These are phyloP conservation scores for Trochalopteron elliotii DNA, from an alignment of 2,113 vertebrate genomes.

Conservation along the genomic window DNA sequence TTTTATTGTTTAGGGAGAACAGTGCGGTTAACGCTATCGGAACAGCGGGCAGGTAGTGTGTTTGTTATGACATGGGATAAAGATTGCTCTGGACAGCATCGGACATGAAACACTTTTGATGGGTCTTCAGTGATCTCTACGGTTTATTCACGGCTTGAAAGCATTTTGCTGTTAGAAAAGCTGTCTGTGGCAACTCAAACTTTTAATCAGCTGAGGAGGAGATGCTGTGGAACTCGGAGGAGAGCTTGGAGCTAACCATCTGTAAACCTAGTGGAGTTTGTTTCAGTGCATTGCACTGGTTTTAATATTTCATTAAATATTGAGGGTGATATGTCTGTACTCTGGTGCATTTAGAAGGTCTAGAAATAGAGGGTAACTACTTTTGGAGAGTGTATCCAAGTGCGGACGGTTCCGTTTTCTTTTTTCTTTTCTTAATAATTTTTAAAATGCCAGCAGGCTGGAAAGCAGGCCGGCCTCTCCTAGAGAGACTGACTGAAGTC, in stretches of 20 bases:
- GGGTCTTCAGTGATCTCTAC: neutral
- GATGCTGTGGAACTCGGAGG: slow-evolving; percentile 20
- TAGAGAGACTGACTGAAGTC: neutral
- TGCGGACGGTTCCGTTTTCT: rapidly evolving
- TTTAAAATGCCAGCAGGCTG: neutral
- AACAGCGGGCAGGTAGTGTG: slow-evolving; percentile 38
- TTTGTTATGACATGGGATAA: neutral
- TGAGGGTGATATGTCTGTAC: neutral
- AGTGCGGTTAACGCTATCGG: neutral
- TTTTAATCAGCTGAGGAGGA: slow-evolving; percentile 60
- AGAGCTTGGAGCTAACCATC: neutral
- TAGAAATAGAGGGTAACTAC: neutral
- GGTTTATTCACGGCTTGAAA: neutral
- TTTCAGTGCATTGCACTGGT: neutral
- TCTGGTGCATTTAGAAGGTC: neutral
- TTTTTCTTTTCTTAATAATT: neutral
- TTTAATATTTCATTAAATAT: slow-evolving; percentile 30
- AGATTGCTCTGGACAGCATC: slow-evolving; percentile 3
- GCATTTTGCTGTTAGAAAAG: neutral
- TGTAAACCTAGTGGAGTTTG: slow-evolving; percentile 50
- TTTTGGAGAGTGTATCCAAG: neutral
- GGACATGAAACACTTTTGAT: neutral
- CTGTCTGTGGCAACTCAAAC: slow-evolving; percentile 35
- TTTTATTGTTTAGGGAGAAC: slow-evolving; percentile 64
- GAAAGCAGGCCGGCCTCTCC: slow-evolving; percentile 26